Evolutionary conservation across 1,140 invertebrate species (phyloP), one percentile per base, ranked within the genome.

Genomic region (Orius laevigatus): DNA sequence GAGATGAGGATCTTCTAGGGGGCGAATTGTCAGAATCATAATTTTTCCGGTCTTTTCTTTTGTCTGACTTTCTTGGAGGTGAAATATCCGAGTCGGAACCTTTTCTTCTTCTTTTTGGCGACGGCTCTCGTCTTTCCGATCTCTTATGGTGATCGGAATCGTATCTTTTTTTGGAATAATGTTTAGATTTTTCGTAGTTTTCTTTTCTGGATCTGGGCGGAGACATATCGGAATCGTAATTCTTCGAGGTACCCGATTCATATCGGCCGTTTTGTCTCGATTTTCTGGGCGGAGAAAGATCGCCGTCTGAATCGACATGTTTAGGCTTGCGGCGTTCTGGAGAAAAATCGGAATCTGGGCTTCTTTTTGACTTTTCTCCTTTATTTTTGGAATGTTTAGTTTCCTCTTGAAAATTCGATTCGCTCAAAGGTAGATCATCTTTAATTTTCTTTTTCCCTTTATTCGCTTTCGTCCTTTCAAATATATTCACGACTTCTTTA

Each of bases 21-120:
- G 61, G 60, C 45, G 63, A 63, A 38, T 55, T 36, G 52, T 62
- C 62, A 46, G 58, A 57, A 58, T 64, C 59, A 50, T 49, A 44
- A 19, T 50, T 48, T 20, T 32, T 38, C 6, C 33, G 12, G 15
- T 53, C 46, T 31, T 42, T 6, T 36, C 14, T 38, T 25, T 25
- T 49, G 25, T 54, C 41, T 10, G 48, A 39, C 35, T 54, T 54
- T 12, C 48, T 47, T 11, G 53, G 58, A 10, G 58, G 55, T 39
- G 52, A 56, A 9, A 52, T 32, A 11, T 55, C 50, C 11, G 52
- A 53, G 42, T 55, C 47, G 5, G 18, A 25, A 1, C 49, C 44
- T 50, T 43, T 34, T 19, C 11, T 10, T 20, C 36, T 35, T 35
- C 10, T 46, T 11, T 16, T 31, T 43, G 39, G n/a, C 8, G 56